Evolutionary conservation across 2,888 invertebrate genomes (phyloP).

Genomic region (Hemaris fuciformis): DNA sequence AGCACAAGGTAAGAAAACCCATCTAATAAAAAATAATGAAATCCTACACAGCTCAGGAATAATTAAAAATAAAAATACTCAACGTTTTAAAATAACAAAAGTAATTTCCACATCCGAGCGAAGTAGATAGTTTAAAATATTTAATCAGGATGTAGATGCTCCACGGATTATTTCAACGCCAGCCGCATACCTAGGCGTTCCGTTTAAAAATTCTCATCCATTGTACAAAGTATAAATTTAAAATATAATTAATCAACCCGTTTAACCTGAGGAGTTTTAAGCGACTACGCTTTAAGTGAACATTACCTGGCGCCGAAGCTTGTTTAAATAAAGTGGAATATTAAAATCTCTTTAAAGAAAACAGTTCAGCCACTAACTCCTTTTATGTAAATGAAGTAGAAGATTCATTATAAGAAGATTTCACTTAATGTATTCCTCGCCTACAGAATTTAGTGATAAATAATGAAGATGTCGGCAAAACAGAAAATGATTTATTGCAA

Average conservation of each 20-base stretch:
- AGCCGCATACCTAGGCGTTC: not conserved
- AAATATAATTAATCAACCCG: slow-evolving; percentile 7
- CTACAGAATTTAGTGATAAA: slow-evolving; percentile 40
- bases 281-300: slow-evolving; percentile 33
- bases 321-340: slow-evolving; percentile 44
- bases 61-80: not conserved
- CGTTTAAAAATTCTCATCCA: slow-evolving; percentile 4
- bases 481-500: slow-evolving; percentile 18
- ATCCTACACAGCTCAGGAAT: not conserved
- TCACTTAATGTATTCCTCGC: slow-evolving; percentile 38
- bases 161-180: not conserved
- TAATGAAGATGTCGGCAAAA: slow-evolving; percentile 37
- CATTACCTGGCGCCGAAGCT: slow-evolving; percentile 36
- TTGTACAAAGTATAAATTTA: slow-evolving; percentile 4
- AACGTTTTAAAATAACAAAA: not conserved
- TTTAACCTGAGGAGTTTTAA: slow-evolving; percentile 24
- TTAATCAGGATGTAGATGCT: not conserved
- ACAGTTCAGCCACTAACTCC: slow-evolving; percentile 51
- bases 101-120: not conserved
- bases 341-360: slow-evolving; percentile 64
- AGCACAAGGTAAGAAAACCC: too few species aligned
- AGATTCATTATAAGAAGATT: slow-evolving; percentile 58
- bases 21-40: not conserved
- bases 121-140: not conserved
- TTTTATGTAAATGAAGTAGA: slow-evolving; percentile 66